Base-by-base conservation (phyloP, 2,888 invertebrate species). In the Prostheceraeus crozeri region DNA sequence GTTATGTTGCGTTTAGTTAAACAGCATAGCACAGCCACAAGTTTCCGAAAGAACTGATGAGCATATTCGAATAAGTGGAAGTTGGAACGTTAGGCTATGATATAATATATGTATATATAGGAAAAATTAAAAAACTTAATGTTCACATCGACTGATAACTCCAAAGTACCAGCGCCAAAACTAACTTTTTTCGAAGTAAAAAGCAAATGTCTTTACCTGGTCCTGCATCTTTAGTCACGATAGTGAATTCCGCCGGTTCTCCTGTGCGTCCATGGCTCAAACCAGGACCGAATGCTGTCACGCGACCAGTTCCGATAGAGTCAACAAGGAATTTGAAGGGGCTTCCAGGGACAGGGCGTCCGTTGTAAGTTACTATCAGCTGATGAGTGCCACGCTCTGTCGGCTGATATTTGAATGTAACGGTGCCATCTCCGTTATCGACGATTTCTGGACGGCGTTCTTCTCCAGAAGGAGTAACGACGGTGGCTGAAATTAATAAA, bases 291-390 rank as follows among this genome's bases (percentile, higher is more conserved):
- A 93, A 93, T 0, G 96, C 96, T 11, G 93, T 94, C 65, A 96
- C 93, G 75, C 87, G 88, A 48, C 93, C 94, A 62, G 88, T 89
- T 65, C 85, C 82, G 66, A 91, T 84, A 61, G 71, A 69, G 63
- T 77, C 77, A 67, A 96, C 94, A 77, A 90, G 90, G 83, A 96
- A 94, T 80, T 89, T 89, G 80, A 89, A 94, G 16, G 94, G 94
- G 55, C 91, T 91, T 65, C 93, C 89, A 87, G 74, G 88, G 1
- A 94, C 89, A 71, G 90, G 89, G 79, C 89, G 88, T 62, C 90
- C 89, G 75, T 94, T 91, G 80, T 90, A 93, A 78, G 89, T 89
- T 67, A 96, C 88, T 68, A 83, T 82, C 62, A 96, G 82, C 75
- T 93, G 90, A 72, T 96, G 94, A 33, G 89, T 82, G 52, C 94